A percentile compares a stretch with the other conserved stretches of the same genome.
Evolutionary conservation across 2,113 vertebrate genomes (phyloP).

Genomic region (Pholis gunnellus): DNA sequence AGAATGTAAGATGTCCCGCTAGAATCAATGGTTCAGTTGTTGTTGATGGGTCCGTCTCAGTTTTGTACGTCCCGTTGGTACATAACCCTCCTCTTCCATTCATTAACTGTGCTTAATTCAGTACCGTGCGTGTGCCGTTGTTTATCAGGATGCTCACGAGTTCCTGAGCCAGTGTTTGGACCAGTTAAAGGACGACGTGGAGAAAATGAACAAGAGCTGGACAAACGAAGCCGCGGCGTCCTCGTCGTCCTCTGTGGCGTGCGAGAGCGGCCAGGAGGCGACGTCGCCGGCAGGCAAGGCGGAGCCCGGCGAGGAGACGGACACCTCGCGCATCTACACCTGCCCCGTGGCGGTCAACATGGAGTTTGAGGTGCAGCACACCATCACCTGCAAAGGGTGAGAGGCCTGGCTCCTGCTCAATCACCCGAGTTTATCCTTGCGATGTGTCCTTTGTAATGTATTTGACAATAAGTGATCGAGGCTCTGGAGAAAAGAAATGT

Average conservation of each 20-base stretch:
- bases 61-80: background rate
- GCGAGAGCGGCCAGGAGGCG: slow-evolving; percentile 83
- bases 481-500: background rate
- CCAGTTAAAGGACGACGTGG: slow-evolving; percentile 97
- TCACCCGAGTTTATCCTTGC: background rate
- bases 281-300: slow-evolving; percentile 29
- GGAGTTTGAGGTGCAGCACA: slow-evolving; percentile 98
- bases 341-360: slow-evolving; percentile 96
- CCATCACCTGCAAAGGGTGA: slow-evolving; percentile 96
- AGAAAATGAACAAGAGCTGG: slow-evolving; percentile 96
- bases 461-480: background rate
- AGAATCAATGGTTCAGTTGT: background rate
- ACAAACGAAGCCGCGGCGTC: slow-evolving; percentile 82
- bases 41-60: background rate
- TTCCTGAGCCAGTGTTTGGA: slow-evolving; percentile 99
- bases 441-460: background rate
- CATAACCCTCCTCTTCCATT: background rate
- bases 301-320: slow-evolving; percentile 85
- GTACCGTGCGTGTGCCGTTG: background rate
- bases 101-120: background rate
- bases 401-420: slow-evolving; percentile 57
- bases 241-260: slow-evolving; percentile 30
- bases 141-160: slow-evolving; percentile 94
- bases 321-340: slow-evolving; percentile 91
- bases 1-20: slow-evolving; percentile 90